Base-by-base conservation (phyloP, 1,140 invertebrate species). In the Rhopalosiphum maidis region DNA sequence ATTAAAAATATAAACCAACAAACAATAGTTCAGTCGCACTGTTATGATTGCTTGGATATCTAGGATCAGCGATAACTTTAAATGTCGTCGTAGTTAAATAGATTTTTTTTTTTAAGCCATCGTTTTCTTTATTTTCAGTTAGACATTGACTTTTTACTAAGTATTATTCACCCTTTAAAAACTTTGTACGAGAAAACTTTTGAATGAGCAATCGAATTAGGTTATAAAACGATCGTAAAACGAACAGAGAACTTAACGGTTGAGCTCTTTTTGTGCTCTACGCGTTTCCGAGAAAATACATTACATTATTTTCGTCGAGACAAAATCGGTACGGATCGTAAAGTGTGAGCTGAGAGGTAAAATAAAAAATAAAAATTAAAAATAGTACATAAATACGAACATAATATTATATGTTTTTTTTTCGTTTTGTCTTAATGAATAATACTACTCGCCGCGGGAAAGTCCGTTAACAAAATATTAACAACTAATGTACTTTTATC, bases 151-250 rank as follows among this genome's bases (percentile, higher is more conserved):
- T 90, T 90, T 90, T 60, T 37, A 15, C 23, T 60, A 43, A 41
- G 88, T 41, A 60, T 43, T 90, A 90, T 90, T 90, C 37, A 90
- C 88, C 54, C 35, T 60, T 90, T 90, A 60, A 90, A 55, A 90
- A 90, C 88, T 90, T 90, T 90, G 37, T 41, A 60, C 88, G 88
- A 90, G 54, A 60, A 90, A 90, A 90, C 51, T 60, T 90, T 90
- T 7, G 54, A 90, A 90, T 90, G 51, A 89, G 51, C 87, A 25
- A 89, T 89, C 51, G 48, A 90, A 90, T 90, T 90, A 90, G 88
- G 51, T 90, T 90, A 90, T 90, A 90, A 90, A 90, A 60, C 88
- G 54, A 90, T 55, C 54, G 88, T 55, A 48, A 87, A 87, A 87
- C 30, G 46, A 87, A 87, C 11, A 8, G 37, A 41, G 37, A 90